Evolutionary conservation across 2,797 vertebrate species (phyloP).

Genomic region (Parauchenoglanis ngamensis): DNA sequence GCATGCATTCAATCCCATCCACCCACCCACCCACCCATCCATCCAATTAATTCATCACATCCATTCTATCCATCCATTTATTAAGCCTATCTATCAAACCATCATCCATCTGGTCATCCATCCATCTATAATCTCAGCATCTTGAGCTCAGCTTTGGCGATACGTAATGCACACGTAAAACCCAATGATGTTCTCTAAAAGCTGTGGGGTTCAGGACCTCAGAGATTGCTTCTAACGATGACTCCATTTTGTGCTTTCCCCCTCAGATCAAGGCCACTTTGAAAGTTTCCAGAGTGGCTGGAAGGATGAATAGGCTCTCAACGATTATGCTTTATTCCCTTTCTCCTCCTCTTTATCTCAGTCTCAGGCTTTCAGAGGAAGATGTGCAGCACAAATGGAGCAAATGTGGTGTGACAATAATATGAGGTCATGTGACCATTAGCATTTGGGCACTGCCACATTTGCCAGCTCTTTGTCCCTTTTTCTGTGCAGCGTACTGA

Average conservation of each 20-base stretch:
- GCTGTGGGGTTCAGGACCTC: background rate
- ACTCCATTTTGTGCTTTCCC: constrained; percentile 46
- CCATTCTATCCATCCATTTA: background rate
- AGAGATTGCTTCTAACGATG: constrained; percentile 4
- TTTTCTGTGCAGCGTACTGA: constrained; percentile 37
- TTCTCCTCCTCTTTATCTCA: constrained; percentile 40
- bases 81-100: background rate
- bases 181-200: background rate
- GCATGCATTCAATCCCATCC: background rate
- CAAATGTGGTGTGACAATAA: constrained; percentile 58
- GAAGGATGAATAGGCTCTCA: constrained; percentile 29
- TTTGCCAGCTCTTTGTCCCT: constrained; percentile 65
- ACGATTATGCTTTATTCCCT: constrained; percentile 44
- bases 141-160: background rate
- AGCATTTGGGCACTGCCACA: constrained; percentile 53
- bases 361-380: constrained; percentile 39
- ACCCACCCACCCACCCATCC: background rate
- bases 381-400: constrained; percentile 56
- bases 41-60: background rate
- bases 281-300: constrained; percentile 34
- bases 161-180: background rate
- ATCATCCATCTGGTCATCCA: background rate
- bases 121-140: background rate
- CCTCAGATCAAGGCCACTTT: constrained; percentile 35
- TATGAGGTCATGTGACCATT: constrained; percentile 54